phyloP scores from a whole-genome alignment of 2,113 vertebrate species.

The Gallinago undulata region DNA sequence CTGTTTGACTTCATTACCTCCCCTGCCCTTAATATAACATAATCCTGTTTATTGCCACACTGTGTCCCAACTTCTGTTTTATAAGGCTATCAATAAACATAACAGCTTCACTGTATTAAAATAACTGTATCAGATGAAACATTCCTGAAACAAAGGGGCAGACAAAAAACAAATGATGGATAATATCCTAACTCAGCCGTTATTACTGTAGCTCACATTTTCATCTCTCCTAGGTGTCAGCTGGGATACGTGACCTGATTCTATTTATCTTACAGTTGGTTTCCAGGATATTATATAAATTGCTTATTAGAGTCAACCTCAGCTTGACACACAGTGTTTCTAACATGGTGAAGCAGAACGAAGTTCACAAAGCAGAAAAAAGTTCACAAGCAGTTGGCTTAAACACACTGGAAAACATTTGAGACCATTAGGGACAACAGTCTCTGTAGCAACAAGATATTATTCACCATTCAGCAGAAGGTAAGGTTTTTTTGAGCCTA shows the following conservation, averaged over 20 bases:
- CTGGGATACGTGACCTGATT: not conserved
- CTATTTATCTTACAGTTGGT: not conserved
- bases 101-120: constrained; percentile 10
- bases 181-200: not conserved
- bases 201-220: not conserved
- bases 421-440: not conserved
- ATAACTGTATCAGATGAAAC: not conserved
- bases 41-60: not conserved
- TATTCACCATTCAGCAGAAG: not conserved
- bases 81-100: not conserved
- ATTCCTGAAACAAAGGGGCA: constrained; percentile 11
- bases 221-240: not conserved
- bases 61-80: not conserved
- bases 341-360: not conserved
- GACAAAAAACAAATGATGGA: not conserved
- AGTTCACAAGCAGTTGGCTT: not conserved
- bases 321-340: constrained; percentile 4
- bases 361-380: not conserved
- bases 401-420: constrained; percentile 1
- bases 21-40: not conserved
- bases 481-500: not conserved
- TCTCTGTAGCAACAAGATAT: not conserved
- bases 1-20: not conserved
- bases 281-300: constrained; percentile 14
- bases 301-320: not conserved